Base-by-base conservation (phyloP, 2,888 invertebrate species). In the Cephus runcator region DNA sequence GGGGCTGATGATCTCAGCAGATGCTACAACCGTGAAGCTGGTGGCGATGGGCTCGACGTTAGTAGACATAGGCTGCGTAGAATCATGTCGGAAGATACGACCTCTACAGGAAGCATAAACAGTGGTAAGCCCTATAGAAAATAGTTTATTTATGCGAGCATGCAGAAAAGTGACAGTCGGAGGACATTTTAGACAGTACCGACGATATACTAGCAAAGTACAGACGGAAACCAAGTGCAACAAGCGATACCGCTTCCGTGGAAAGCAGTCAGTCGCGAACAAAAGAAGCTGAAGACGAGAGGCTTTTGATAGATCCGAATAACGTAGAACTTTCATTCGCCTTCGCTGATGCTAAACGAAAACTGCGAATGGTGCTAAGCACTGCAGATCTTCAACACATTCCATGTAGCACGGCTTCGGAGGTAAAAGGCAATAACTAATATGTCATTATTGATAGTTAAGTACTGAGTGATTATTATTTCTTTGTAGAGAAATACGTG, bases 121-220 rank as follows among this genome's bases (percentile, higher is more conserved):
- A 87, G 86, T 81, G 89, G 89, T 89, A 69, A 82, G 83, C 76
- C n/a, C 9, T 56, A 56, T 56, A 56, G 23, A 56, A 56, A 56
- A 9, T 56, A 56, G 15, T 23, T 30, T 1, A 34, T n/a, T 30
- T 23, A 73, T 73, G 73, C 23, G 12, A 15, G 36, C 31, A 74
- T 74, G 12, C 34, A n/a, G 40, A 74, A 74, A 36, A 23, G n/a
- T 75, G 12, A 69, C 23, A 34, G 36, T 74, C 34, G 12, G 71
- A 71, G 71, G 71, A 71, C 12, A 71, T 34, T 34, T n/a, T 91
- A 88, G 98, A 98, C 92, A 95, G 95, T 68, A 95, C 96, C 0
- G 98, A 98, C 88, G 98, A 98, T 88, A 99, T 99, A 88, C 93
- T 99, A 84, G 98, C 97, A 71, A 99, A 98, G 92, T 99, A 99